These are phyloP conservation scores for Amphiprion percula DNA, from an alignment of 2,113 vertebrate species.

Conservation along the genomic window DNA sequence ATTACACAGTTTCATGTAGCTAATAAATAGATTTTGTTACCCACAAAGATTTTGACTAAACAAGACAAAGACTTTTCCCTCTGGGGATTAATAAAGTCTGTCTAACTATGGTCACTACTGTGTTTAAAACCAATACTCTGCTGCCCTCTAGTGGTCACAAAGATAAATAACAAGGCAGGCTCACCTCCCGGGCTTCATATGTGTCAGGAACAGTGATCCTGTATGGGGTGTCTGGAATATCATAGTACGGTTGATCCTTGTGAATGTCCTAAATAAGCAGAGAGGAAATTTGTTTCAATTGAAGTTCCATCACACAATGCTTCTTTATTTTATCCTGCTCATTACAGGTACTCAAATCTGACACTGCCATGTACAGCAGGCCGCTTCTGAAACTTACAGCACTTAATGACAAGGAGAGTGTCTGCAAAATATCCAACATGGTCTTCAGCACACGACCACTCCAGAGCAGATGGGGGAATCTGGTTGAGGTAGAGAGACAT, in stretches of 20 bases:
- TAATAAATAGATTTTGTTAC: neutral
- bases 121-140: slow-evolving; percentile 21
- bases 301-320: neutral
- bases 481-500: slow-evolving; percentile 56
- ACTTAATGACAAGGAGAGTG: slow-evolving; percentile 93
- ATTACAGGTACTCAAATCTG: neutral
- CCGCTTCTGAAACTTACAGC: slow-evolving; percentile 87
- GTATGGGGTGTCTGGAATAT: slow-evolving; percentile 94
- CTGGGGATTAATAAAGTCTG: no score
- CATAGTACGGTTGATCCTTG: slow-evolving; percentile 96
- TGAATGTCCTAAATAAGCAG: slow-evolving; percentile 91
- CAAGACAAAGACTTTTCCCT: neutral
- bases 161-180: slow-evolving; percentile 30
- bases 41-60: neutral
- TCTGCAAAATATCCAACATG: slow-evolving; percentile 98
- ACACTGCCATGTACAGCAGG: neutral
- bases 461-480: slow-evolving; percentile 97
- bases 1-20: neutral
- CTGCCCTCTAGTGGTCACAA: slow-evolving; percentile 55
- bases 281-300: neutral
- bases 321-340: neutral
- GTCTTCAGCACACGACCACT: slow-evolving; percentile 96
- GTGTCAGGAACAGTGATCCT: slow-evolving; percentile 97
- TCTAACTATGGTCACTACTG: no score
- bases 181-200: slow-evolving; percentile 93